phyloP scores from a whole-genome alignment of 2,888 invertebrate species.

The Gastrophysa polygoni region DNA sequence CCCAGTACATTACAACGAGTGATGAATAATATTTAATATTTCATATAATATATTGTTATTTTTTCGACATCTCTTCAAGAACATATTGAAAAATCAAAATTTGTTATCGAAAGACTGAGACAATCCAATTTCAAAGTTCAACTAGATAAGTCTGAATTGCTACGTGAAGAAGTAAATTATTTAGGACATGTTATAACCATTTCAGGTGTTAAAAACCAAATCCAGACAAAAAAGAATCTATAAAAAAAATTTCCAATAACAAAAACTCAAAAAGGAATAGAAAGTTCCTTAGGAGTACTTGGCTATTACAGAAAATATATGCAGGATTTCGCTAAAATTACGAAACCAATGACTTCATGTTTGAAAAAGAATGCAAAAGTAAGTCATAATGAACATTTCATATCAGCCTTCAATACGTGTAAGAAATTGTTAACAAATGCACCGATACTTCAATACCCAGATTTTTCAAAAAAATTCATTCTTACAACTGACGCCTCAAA shows the following conservation, averaged over 20 bases:
- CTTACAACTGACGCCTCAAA: not conserved
- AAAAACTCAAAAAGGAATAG: not conserved
- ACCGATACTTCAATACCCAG: not conserved
- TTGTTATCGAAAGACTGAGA: not conserved
- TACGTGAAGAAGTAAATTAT: not conserved
- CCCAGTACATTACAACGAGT: too few species aligned
- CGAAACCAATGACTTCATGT: not conserved
- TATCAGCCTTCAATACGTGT: not conserved
- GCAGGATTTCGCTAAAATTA: not conserved
- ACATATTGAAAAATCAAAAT: not conserved
- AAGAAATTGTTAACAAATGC: not conserved
- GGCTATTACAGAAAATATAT: conserved; percentile 7
- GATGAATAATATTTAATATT: too few species aligned
- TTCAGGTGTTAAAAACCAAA: not conserved
- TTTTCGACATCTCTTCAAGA: too few species aligned
- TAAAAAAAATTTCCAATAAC: not conserved
- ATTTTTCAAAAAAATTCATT: not conserved
- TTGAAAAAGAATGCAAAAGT: not conserved
- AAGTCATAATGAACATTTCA: too few species aligned
- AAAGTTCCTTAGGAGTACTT: not conserved
- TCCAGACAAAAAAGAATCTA: not conserved
- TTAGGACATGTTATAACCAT: not conserved
- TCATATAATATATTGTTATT: too few species aligned
- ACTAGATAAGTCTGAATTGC: not conserved
- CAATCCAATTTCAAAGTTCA: not conserved